These are phyloP conservation scores for Geopemphigus sp. DNA, from an alignment of 1,140 invertebrate genomes.

Conservation along the genomic window DNA sequence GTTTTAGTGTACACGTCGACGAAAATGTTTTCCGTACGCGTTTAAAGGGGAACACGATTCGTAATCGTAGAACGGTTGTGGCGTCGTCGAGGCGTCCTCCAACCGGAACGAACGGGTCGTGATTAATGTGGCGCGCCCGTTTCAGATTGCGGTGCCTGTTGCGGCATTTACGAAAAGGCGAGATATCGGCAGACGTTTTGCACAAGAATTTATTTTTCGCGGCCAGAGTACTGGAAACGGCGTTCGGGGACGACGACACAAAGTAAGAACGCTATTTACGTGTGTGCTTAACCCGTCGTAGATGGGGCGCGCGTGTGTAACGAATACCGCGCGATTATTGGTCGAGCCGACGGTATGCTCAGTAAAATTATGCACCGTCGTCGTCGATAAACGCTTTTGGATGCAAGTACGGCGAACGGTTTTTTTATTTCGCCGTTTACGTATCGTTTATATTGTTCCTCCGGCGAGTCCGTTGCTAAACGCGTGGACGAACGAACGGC, in stretches of 20 bases:
- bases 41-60: too few relatives aligned
- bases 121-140: slow-evolving; percentile 50
- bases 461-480: too few relatives aligned
- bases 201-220: slow-evolving; percentile 84
- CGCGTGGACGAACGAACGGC: too few relatives aligned
- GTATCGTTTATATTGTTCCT: too few relatives aligned
- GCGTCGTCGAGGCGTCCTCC: too few relatives aligned
- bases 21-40: too few relatives aligned
- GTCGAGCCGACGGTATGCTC: neutral
- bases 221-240: slow-evolving; percentile 80
- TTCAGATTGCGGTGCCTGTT: slow-evolving; percentile 78
- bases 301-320: neutral
- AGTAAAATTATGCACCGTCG: slow-evolving; percentile 12
- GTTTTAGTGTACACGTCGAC: too few relatives aligned
- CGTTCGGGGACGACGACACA: slow-evolving; percentile 74
- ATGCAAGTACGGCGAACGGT: too few relatives aligned
- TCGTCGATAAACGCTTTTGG: neutral
- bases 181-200: slow-evolving; percentile 77
- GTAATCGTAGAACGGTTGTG: too few relatives aligned
- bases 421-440: too few relatives aligned
- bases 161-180: slow-evolving; percentile 75
- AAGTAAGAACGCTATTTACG: slow-evolving; percentile 4
- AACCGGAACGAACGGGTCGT: too few relatives aligned
- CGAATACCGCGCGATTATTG: neutral
- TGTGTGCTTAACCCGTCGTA: neutral